Base-by-base conservation (phyloP, 2,888 invertebrate species). In the Globia sparganii region DNA sequence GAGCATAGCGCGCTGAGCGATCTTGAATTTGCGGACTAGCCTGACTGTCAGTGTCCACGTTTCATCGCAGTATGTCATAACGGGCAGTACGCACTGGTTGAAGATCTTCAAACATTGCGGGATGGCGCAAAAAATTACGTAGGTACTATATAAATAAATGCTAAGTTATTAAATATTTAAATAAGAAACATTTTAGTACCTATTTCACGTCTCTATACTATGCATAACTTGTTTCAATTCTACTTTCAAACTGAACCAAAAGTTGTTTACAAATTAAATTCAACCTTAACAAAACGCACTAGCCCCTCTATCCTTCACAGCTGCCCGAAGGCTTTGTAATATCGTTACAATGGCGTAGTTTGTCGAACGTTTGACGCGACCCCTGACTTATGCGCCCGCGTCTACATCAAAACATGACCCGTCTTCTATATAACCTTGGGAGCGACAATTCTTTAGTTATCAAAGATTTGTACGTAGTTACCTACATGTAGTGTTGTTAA, bases 341-440 rank as follows among this genome's bases (percentile, higher is more conserved):
- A 89, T 91, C 85, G 86, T 90, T 91, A 94, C 94, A 93, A 93
- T 94, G 89, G 92, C 87, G 93, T 92, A 93, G 92, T 94, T 94
- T 94, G 94, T 94, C 94, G 94, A 94, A 92, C 92, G 92, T 91
- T 91, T 92, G 92, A 92, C 91, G 90, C 93, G 93, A 94, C 94
- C 94, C 90, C 84, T 94, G 93, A 94, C 94, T 94, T 94, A 94
- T 93, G 90, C 81, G 89, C 88, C 88, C 90, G 90, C 88, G 91
- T 92, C 92, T 91, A 91, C 91, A 91, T 91, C 90, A 90, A 92
- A 91, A 91, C 90, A 90, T 90, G 87, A 88, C 86, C 88, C 89
- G 87, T 85, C 89, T 88, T 83, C 82, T 84, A 87, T 84, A 86
- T 85, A 83, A 85, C 83, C 79, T 86, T 85, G 72, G 68, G 75